Conservation (phyloP, 2,888 invertebrate genomes). For the Didymodactylos carnosus region DNA sequence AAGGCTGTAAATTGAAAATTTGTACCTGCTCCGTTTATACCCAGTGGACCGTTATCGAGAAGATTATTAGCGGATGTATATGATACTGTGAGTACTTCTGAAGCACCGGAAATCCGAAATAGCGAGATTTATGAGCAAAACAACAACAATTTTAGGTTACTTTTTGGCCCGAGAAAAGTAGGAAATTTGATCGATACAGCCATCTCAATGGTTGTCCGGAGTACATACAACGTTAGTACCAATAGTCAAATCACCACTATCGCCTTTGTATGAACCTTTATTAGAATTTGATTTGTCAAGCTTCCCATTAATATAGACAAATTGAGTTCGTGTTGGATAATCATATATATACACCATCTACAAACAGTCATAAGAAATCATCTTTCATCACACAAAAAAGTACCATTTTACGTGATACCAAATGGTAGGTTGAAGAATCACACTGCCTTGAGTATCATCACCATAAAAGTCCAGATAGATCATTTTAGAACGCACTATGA, state of each 20-base stretch:
- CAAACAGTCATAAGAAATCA: neutral
- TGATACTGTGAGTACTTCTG: neutral
- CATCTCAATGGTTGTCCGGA: neutral
- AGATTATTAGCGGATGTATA: neutral
- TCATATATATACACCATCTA: neutral
- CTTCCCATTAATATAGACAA: neutral
- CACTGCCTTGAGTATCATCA: neutral
- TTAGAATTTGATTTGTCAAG: neutral
- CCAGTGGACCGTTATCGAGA: neutral
- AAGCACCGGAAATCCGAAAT: neutral
- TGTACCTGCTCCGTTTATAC: neutral
- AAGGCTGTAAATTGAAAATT: neutral
- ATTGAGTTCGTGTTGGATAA: neutral
- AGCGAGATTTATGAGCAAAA: neutral
- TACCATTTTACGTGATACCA: neutral
- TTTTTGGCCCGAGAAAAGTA: neutral
- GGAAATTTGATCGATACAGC: neutral
- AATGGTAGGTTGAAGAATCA: neutral
- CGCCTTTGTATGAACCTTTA: neutral
- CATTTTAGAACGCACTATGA: neutral
- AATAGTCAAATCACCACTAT: neutral
- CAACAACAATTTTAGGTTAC: neutral
- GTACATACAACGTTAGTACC: neutral
- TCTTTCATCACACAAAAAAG: neutral
- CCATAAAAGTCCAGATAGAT: neutral